phyloP scores from a whole-genome alignment of 1,140 invertebrate genomes.

The Trachymyrmex cornetzi region DNA sequence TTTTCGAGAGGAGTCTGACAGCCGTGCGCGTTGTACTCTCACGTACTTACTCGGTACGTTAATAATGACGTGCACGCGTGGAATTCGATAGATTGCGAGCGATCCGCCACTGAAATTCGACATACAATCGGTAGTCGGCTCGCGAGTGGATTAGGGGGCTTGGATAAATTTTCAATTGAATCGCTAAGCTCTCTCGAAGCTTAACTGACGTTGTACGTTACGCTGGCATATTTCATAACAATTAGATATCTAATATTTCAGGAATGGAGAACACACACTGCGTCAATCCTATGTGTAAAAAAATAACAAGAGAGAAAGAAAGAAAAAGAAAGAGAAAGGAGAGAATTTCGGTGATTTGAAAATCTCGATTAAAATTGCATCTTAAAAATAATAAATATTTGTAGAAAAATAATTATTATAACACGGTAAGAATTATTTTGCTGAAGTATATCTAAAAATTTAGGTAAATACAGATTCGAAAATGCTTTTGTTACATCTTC shows the following conservation, averaged over 20 bases:
- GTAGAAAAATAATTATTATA: neutral
- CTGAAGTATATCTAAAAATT: no score
- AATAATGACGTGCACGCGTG: slow-evolving; percentile 62
- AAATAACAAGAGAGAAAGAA: neutral
- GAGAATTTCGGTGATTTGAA: neutral
- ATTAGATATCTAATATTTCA: neutral
- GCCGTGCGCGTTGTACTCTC: slow-evolving; percentile 37
- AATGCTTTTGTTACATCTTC: no score
- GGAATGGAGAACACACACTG: neutral
- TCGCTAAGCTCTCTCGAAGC: slow-evolving; percentile 1
- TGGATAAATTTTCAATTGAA: slow-evolving; percentile 60
- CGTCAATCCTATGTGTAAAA: neutral
- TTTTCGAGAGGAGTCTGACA: slow-evolving; percentile 52
- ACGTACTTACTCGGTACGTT: slow-evolving; percentile 55
- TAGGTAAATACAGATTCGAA: no score
- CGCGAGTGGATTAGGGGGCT: slow-evolving; percentile 49
- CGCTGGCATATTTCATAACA: slow-evolving; percentile 29
- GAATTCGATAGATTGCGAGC: slow-evolving; percentile 63
- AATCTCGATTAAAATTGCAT: neutral
- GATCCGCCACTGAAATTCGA: slow-evolving; percentile 58
- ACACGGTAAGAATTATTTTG: no score
- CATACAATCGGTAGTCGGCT: slow-evolving; percentile 46
- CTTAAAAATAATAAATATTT: neutral
- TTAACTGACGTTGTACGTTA: slow-evolving; percentile 1
- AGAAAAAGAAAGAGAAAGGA: neutral